Evolutionary conservation across 1,140 invertebrate species (phyloP), one percentile per base, ranked within the genome.

Genomic region (Octopus sinensis): DNA sequence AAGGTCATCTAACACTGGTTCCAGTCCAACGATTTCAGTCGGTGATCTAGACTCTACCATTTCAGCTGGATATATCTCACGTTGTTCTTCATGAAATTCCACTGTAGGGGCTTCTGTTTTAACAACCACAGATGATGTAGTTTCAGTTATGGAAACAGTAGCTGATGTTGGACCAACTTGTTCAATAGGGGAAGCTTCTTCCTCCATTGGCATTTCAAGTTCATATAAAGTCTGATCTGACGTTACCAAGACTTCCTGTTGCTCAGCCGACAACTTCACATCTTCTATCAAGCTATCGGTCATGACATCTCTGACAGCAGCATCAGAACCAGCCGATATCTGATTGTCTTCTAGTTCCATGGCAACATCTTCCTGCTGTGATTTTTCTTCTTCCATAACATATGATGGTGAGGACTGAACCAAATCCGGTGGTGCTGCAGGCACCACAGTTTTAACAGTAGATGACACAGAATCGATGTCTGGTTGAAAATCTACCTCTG

Each of bases 401-500:
- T 83, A 83, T 68, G 76, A 78, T 13, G 81, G 79, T 56, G 83
- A 82, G 30, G 82, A 75, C 54, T 82, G 78, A 68, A 83, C 68
- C 5, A 83, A 79, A 52, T 83, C 80, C 78, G 83, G 81, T 81
- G 81, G 79, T 17, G 80, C 71, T 9, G 75, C 68, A 43, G 75
- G 76, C 51, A 76, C 82, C 12, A 80, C 43, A 10, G 68, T 51
- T 17, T 83, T 76, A 23, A 52, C 62, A 10, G 80, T 68, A 82
- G 80, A 81, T 79, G 84, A 92, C 89, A 82, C 88, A 84, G 87
- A 86, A 86, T 91, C 91, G 86, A 89, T 91, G 86, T 92, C 91
- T 79, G 91, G 88, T 83, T 90, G 89, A 84, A 91, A 92, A 76
- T 93, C 92, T 17, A 92, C 90, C 88, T 93, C 93, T 43, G 92